Evolutionary conservation across 1,140 invertebrate genomes (phyloP), one percentile per base, ranked within the genome.

Genomic region (Musca vetustissima): DNA sequence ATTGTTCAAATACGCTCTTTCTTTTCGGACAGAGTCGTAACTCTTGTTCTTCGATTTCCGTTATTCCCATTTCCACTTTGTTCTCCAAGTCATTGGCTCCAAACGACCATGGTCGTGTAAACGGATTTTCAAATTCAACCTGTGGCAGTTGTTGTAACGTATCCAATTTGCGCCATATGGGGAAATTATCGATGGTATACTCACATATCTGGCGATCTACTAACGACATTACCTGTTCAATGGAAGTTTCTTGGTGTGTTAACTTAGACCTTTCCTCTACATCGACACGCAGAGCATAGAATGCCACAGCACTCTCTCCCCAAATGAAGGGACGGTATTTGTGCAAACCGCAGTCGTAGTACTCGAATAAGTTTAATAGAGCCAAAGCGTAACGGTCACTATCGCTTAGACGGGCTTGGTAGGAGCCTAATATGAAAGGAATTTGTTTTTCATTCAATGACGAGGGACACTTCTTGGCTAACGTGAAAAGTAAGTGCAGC

Each of bases 271-370:
- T 85, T 72, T 87, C 84, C 73, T 89, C 85, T 64, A 87, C 84
- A 4, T 82, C 83, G 4, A 83, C 84, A 64, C 88, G 86, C 0
- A 93, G 83, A 14, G 90, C 89, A 73, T 93, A 93, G 79, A 92
- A 88, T 36, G 87, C 88, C 13, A 90, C 88, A 0, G 92, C 93
- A 15, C 89, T 87, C 75, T 88, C 87, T 7, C 93, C 92, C 89
- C 91, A 94, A 0, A 94, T 83, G 74, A 90, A 94, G 14, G 93
- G 93, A 70, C 89, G 89, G 73, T 88, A 93, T 81, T 89, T 84
- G 53, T 86, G 84, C 14, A 92, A 84, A n/a, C 86, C 87, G 47
- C 88, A 82, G 15, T 85, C 85, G 61, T 85, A 84, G 36, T 75
- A 79, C 78, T 92, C 90, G 73, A 91, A 91, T 70, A 86, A 84